phyloP scores from a whole-genome alignment of 2,888 invertebrate species.

The Ophion obscuratus region DNA sequence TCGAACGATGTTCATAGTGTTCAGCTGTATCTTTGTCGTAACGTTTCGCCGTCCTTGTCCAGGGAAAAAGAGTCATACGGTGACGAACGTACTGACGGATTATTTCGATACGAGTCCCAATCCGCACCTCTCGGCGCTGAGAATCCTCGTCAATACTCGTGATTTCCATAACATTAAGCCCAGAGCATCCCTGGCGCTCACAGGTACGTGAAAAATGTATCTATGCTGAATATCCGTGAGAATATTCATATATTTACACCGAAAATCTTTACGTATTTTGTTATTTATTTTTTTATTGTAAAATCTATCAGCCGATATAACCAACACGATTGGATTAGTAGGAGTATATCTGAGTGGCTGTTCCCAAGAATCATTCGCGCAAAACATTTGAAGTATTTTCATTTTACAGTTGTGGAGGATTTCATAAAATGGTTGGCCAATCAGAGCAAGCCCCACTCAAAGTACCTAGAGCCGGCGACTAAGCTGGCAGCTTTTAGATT shows the following conservation, averaged over 20 bases:
- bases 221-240: too few relatives aligned
- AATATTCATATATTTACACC: too few relatives aligned
- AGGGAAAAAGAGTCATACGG: slow-evolving; percentile 86
- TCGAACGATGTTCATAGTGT: background rate
- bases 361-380: background rate
- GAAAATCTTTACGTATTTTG: too few relatives aligned
- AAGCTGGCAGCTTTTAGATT: slow-evolving; percentile 91
- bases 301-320: too few relatives aligned
- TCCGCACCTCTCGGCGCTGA: slow-evolving; percentile 87
- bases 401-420: slow-evolving; percentile 81
- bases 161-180: slow-evolving; percentile 88
- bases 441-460: slow-evolving; percentile 83
- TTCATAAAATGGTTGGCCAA: slow-evolving; percentile 81
- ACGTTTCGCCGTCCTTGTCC: background rate
- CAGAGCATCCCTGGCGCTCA: slow-evolving; percentile 87
- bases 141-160: slow-evolving; percentile 87
- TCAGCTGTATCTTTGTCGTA: background rate
- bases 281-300: too few relatives aligned
- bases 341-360: too few relatives aligned
- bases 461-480: slow-evolving; percentile 85
- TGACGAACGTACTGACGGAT: slow-evolving; percentile 84
- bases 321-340: too few relatives aligned
- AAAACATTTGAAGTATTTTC: background rate
- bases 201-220: slow-evolving; percentile 74
- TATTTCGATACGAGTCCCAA: slow-evolving; percentile 86